Evolutionary conservation across 64 coral and sea anemone genomes (phyloP).

Genomic region (Cladopsammia gracilis): DNA sequence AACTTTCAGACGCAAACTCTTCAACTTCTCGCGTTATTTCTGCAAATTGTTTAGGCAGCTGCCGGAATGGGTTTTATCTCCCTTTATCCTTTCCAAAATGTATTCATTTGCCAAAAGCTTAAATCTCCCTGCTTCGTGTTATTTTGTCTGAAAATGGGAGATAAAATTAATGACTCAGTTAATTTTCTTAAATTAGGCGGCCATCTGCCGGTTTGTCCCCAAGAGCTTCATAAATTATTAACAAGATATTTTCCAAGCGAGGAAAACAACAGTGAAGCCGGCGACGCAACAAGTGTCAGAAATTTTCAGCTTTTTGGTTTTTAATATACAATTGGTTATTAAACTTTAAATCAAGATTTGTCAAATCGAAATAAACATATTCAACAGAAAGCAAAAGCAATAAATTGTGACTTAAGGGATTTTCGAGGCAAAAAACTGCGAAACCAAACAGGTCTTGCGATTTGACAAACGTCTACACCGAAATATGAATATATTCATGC

Average conservation of each 20-base stretch:
- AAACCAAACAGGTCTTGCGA: neutral
- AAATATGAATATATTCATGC: slow-evolving; percentile 50
- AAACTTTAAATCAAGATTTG: neutral
- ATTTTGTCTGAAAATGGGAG: slow-evolving; percentile 34
- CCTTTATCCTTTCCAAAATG: neutral
- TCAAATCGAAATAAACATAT: neutral
- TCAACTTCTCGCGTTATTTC: neutral
- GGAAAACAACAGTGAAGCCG: neutral
- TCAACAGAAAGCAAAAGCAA: neutral
- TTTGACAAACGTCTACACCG: neutral
- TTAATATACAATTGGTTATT: neutral
- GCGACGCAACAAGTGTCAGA: slow-evolving; percentile 28
- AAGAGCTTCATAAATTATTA: slow-evolving; percentile 23
- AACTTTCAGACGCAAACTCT: neutral
- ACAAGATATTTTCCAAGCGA: neutral
- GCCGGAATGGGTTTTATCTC: neutral
- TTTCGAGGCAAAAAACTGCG: neutral
- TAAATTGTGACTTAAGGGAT: neutral
- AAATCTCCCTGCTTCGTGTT: neutral
- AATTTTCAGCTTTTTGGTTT: neutral
- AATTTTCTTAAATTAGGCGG: slow-evolving; percentile 4
- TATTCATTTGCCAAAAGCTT: neutral
- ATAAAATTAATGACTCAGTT: slow-evolving; percentile 28
- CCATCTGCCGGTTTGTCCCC: neutral
- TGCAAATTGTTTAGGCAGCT: slow-evolving; percentile 17